These are phyloP conservation scores for Lasioglossum zephyrum DNA, from an alignment of 2,888 invertebrate genomes.

Conservation along the genomic window DNA sequence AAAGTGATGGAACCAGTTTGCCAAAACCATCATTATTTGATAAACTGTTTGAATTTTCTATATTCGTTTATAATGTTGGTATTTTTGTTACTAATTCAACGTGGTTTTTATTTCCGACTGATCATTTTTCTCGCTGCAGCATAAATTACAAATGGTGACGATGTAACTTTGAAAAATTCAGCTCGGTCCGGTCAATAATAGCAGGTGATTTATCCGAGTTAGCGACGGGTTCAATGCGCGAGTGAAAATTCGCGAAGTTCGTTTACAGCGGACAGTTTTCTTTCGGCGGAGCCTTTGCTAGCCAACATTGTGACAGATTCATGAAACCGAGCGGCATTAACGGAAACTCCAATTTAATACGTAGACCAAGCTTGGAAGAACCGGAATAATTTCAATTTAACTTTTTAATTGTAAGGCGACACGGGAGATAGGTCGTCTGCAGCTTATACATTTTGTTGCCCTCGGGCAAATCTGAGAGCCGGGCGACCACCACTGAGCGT, in stretches of 20 bases:
- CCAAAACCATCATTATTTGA: no score
- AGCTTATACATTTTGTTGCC: conserved; percentile 64
- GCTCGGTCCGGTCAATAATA: background rate
- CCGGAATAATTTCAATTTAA: conserved; percentile 71
- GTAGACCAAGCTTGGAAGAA: conserved; percentile 21
- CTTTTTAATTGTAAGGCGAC: conserved; percentile 73
- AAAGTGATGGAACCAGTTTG: no score
- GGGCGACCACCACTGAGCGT: conserved; percentile 29
- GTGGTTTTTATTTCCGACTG: background rate
- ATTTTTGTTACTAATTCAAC: no score
- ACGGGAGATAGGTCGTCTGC: conserved; percentile 53
- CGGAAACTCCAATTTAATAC: conserved; percentile 65
- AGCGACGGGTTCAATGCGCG: background rate
- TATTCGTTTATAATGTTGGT: no score
- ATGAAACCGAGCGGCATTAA: conserved; percentile 45
- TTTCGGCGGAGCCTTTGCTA: background rate
- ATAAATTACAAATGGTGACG: background rate
- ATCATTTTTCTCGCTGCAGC: background rate
- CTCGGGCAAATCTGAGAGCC: conserved; percentile 34
- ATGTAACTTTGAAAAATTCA: background rate
- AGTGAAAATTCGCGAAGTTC: background rate
- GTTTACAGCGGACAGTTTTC: conserved; percentile 1
- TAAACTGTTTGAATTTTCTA: background rate
- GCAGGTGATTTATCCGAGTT: background rate
- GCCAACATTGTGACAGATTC: conserved; percentile 22